phyloP scores from a whole-genome alignment of 1,140 invertebrate species.

The Belonocnema kinseyi region DNA sequence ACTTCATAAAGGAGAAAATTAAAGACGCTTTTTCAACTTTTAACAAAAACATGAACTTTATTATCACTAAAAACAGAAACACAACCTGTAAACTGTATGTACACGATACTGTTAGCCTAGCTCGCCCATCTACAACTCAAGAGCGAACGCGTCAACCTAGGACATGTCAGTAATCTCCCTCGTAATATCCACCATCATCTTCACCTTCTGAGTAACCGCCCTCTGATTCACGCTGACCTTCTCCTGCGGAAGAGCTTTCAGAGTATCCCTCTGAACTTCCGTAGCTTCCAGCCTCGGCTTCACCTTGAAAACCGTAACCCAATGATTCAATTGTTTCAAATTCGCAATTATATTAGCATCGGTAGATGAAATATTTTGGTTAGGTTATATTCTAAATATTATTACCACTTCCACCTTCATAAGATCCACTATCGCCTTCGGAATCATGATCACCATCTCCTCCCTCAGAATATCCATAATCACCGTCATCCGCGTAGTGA shows the following conservation, averaged over 20 bases:
- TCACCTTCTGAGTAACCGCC: slow-evolving; percentile 54
- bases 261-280: slow-evolving; percentile 54
- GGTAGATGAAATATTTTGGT: too few relatives aligned
- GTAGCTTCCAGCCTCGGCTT: slow-evolving; percentile 38
- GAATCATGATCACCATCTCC: slow-evolving; percentile 45
- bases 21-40: too few relatives aligned
- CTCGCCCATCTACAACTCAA: background rate
- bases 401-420: slow-evolving; percentile 39
- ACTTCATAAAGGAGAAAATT: too few relatives aligned
- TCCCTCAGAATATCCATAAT: slow-evolving; percentile 53
- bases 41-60: too few relatives aligned
- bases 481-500: slow-evolving; percentile 58
- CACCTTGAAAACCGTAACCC: too few relatives aligned
- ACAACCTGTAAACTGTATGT: too few relatives aligned
- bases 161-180: slow-evolving; percentile 41
- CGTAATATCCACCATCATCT: slow-evolving; percentile 40
- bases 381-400: too few relatives aligned
- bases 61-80: too few relatives aligned
- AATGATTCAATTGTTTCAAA: too few relatives aligned
- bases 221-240: slow-evolving; percentile 56
- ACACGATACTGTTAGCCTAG: too few relatives aligned
- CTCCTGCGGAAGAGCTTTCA: slow-evolving; percentile 54
- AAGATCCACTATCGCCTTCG: slow-evolving; percentile 44
- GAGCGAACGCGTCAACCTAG: background rate
- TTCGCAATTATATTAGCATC: too few relatives aligned